phyloP scores from a whole-genome alignment of 2,113 vertebrate species.

The Nothoprocta perdicaria region DNA sequence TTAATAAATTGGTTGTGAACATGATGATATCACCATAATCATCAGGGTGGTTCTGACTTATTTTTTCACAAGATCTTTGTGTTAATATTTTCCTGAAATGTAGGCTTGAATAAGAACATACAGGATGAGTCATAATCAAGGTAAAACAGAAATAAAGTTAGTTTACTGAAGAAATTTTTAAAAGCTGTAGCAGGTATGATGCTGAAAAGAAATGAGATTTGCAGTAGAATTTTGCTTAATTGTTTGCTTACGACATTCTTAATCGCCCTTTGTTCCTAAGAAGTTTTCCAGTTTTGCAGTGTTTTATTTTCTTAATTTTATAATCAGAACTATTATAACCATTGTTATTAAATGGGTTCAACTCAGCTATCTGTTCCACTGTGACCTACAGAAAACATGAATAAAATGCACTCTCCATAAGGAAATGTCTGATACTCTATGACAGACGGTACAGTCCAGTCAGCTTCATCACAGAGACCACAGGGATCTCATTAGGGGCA shows the following conservation, averaged over 20 bases:
- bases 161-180: neutral
- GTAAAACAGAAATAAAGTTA: neutral
- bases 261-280: neutral
- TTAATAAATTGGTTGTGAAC: neutral
- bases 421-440: neutral
- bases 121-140: neutral
- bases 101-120: neutral
- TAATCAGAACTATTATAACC: neutral
- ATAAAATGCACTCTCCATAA: neutral
- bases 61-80: neutral
- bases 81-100: neutral
- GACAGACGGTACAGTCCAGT: neutral
- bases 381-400: neutral
- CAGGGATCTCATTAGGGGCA: slow-evolving; percentile 1
- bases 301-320: slow-evolving; percentile 2
- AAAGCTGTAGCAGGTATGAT: neutral
- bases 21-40: neutral
- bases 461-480: neutral
- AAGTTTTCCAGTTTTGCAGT: neutral
- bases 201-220: neutral
- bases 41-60: neutral
- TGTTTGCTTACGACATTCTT: neutral
- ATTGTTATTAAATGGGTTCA: neutral
- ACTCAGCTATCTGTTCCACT: neutral
- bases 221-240: neutral